These are phyloP conservation scores for Characodon lateralis DNA, from an alignment of 2,797 vertebrate species.

Conservation along the genomic window DNA sequence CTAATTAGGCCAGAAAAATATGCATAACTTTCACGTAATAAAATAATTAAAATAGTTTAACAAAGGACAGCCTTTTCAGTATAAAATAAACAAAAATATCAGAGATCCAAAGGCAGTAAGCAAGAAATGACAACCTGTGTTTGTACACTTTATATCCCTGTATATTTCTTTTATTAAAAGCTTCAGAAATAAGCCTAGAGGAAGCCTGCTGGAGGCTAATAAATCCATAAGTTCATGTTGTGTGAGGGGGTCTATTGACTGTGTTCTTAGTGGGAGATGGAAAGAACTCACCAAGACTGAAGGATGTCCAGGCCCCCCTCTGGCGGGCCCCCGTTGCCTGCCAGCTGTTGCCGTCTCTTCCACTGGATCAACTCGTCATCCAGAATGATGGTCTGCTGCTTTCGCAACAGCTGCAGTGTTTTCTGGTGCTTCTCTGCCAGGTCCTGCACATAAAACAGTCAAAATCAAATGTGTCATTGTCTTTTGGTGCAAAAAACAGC, in stretches of 20 bases:
- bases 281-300: constrained; percentile 88
- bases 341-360: constrained; percentile 97
- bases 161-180: constrained; percentile 19
- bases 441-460: constrained; percentile 77
- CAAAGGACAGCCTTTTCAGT: not conserved
- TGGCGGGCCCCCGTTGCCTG: constrained; percentile 90
- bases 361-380: constrained; percentile 98
- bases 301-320: constrained; percentile 94
- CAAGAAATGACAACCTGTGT: constrained; percentile 6
- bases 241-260: constrained; percentile 23
- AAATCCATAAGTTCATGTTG: constrained; percentile 54
- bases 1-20: not conserved
- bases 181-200: constrained; percentile 26
- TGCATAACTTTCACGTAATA: not conserved
- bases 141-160: not conserved
- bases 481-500: not conserved
- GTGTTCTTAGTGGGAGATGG: constrained; percentile 53
- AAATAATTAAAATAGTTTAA: not conserved
- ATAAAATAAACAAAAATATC: constrained; percentile 5
- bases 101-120: constrained; percentile 3
- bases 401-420: constrained; percentile 91
- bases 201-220: constrained; percentile 40
- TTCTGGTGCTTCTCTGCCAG: constrained; percentile 96
- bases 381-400: constrained; percentile 96
- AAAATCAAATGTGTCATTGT: not conserved